Percentiles rank a stretch among this genome's conserved stretches.
phyloP scores from a whole-genome alignment of 2,113 vertebrate species.

The Pituophis catenifer region DNA sequence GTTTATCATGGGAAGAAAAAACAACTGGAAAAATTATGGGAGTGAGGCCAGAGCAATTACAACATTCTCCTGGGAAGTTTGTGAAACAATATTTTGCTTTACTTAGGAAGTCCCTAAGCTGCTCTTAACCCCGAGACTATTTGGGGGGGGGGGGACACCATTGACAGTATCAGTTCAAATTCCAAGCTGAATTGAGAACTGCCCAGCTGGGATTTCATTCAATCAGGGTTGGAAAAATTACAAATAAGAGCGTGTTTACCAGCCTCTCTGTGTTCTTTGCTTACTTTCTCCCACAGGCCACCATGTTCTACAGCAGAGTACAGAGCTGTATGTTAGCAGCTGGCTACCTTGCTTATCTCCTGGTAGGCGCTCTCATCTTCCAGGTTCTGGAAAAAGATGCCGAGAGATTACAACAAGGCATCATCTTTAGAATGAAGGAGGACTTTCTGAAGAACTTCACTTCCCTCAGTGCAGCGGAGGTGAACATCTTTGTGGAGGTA shows the following conservation, averaged over 20 bases:
- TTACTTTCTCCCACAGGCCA: not conserved
- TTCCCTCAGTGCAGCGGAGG: slow-evolving; percentile 38
- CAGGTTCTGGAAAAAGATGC: slow-evolving; percentile 58
- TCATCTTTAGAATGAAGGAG: slow-evolving; percentile 53
- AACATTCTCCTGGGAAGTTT: not conserved
- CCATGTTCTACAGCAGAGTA: slow-evolving; percentile 42
- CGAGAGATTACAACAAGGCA: slow-evolving; percentile 55
- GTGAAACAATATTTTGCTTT: slow-evolving; percentile 49
- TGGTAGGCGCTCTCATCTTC: slow-evolving; percentile 64
- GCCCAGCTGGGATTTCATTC: slow-evolving; percentile 19
- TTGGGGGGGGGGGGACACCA: not conserved
- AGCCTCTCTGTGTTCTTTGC: rapidly evolving
- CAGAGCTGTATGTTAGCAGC: slow-evolving; percentile 45
- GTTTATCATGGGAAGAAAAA: not conserved
- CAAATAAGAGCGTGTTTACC: slow-evolving; percentile 19
- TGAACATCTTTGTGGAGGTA: slow-evolving; percentile 68
- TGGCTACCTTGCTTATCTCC: slow-evolving; percentile 48
- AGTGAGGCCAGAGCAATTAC: not conserved
- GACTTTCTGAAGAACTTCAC: slow-evolving; percentile 64
- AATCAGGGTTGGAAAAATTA: not conserved
- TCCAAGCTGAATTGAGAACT: not conserved
- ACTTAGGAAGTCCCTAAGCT: slow-evolving; percentile 47
- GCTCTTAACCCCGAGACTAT: not conserved
- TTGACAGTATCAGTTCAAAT: not conserved
- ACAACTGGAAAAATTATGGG: not conserved